A percentile compares a stretch with the other conserved stretches of the same genome.
phyloP scores from a whole-genome alignment of 2,888 invertebrate species.

The Sisyra terminalis region DNA sequence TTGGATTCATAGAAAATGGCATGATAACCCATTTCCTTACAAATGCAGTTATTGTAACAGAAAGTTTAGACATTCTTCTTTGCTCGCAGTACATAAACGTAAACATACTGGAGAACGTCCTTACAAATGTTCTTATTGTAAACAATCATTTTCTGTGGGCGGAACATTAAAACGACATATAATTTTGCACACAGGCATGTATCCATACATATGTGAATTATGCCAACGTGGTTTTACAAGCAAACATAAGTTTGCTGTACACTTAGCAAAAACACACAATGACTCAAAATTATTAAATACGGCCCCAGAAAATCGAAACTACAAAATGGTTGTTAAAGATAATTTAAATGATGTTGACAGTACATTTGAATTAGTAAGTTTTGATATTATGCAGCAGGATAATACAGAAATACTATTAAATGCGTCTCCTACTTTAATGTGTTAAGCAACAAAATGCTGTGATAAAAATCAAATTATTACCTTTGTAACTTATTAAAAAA shows the following conservation, averaged over 20 bases:
- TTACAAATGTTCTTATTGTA: conserved; percentile 3
- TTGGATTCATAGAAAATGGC: conserved; percentile 7
- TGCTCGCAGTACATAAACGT: conserved; percentile 4
- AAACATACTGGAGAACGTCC: conserved; percentile 7
- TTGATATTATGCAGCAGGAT: no score
- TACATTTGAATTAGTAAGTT: no score
- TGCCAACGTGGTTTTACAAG: conserved; percentile 3
- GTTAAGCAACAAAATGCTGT: no score
- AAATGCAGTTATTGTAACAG: conserved; percentile 2
- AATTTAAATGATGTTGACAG: neutral
- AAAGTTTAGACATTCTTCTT: conserved; percentile 3
- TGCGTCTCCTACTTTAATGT: no score
- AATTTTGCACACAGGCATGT: conserved; percentile 2
- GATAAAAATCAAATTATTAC: no score
- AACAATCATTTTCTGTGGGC: conserved; percentile 3
- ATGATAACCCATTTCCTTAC: conserved; percentile 4
- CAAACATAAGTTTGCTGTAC: conserved; percentile 3
- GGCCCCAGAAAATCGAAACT: neutral
- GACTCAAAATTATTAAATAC: neutral
- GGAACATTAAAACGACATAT: conserved; percentile 4
- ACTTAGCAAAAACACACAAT: conserved; percentile 1
- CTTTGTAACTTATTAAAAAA: no score
- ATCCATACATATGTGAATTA: neutral
- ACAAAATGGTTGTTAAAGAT: conserved; percentile 3
- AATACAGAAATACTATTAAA: no score